Percentiles rank a stretch among this genome's conserved stretches.
Evolutionary conservation across 2,113 vertebrate species (phyloP).

Genomic region (Thunnus thynnus): DNA sequence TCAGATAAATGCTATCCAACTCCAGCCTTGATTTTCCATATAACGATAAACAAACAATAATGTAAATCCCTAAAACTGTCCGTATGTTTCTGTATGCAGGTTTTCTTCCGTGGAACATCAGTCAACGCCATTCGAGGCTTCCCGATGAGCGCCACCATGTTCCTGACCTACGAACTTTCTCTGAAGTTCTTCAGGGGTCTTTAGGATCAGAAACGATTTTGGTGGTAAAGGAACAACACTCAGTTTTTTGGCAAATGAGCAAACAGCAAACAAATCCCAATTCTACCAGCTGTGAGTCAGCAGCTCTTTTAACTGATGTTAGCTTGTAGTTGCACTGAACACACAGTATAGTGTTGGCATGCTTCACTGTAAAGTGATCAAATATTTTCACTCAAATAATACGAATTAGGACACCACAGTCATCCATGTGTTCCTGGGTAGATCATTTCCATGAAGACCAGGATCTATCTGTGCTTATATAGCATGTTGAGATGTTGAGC

Average conservation of each 20-base stretch:
- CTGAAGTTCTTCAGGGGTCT: conserved; percentile 88
- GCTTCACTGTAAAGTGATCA: too few species aligned
- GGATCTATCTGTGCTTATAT: too few species aligned
- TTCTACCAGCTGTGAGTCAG: too few species aligned
- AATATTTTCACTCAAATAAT: too few species aligned
- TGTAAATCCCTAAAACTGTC: not conserved
- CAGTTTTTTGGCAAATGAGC: conserved; percentile 6
- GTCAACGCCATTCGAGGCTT: conserved; percentile 94
- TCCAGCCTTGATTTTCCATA: too few species aligned
- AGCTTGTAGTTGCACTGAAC: not conserved
- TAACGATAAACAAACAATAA: too few species aligned
- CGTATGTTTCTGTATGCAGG: conserved; percentile 78
- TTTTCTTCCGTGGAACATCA: conserved; percentile 93
- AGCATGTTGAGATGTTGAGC: too few species aligned
- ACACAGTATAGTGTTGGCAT: too few species aligned
- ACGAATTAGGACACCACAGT: too few species aligned
- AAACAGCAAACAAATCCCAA: too few species aligned
- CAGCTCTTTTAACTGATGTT: not conserved
- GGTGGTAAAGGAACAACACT: not conserved
- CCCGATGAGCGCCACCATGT: conserved; percentile 95
- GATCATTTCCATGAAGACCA: too few species aligned
- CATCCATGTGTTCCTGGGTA: not conserved
- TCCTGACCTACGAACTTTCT: conserved; percentile 95
- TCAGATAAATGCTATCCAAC: too few species aligned
- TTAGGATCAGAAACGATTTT: conserved; percentile 28